Evolutionary conservation across 2,113 vertebrate genomes (phyloP), one percentile per base, ranked within the genome.

Genomic region (Chascanopsetta lugubris): DNA sequence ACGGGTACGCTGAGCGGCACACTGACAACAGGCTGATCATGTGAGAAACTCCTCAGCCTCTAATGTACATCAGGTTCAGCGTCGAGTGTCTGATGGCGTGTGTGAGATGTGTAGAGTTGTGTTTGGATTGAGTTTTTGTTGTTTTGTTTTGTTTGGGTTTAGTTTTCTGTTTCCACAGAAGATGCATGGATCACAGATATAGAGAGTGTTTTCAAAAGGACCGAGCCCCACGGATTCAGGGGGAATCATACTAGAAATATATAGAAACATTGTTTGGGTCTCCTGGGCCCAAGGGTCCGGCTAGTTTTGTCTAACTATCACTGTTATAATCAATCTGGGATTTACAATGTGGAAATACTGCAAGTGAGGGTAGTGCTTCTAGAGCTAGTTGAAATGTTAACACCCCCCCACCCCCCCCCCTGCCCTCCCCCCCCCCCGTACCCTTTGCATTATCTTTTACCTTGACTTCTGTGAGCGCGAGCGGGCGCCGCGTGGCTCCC

Each of bases 341-440:
- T 82, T 86, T 86, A 82, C 87, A 87, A 80, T 53, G 65, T 84
- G 77, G 87, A 89, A 87, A 82, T 87, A 85, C 74, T 82, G 79
- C 84, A 87, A 90, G 74, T 87, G 82, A 88, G 84, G 83, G 76
- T 89, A 88, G 80, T 87, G 89, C 86, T 89, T 91, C 65, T 91
- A 87, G 88, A 88, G 84, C 72, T 91, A 88, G 87, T 72, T 71
- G 79, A 89, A 85, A 84, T 91, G 82, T 91, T 79, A 85, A 78
- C 74, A 69, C 36, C 74, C 56, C 42, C 51, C 62, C 61, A 8
- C 59, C 67, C 60, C 72, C 73, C 79, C 79, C 53, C 82, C 71
- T 21, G 26, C 57, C 53, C 75, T 69, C 47, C 55, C 69, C 40
- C 61, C 69, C 40, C 61, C 34, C 30, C 18, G 47, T 3, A 3